Evolutionary conservation across 2,113 vertebrate species (phyloP).

Genomic region (Micronycteris hirsuta): DNA sequence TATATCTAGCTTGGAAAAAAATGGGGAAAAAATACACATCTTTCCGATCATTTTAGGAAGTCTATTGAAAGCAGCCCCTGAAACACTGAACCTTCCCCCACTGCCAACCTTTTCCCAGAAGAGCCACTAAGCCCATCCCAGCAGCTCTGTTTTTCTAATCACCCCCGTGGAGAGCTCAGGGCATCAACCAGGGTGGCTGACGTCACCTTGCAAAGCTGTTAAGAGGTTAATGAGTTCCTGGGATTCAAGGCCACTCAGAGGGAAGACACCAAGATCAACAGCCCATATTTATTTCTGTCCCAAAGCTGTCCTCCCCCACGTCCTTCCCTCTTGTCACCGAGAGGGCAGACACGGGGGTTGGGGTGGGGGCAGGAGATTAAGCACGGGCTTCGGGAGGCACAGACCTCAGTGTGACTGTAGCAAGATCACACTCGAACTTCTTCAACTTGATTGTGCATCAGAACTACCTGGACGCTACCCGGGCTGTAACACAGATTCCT

Average conservation of each 20-base stretch:
- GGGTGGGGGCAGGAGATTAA: neutral
- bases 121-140: neutral
- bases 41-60: neutral
- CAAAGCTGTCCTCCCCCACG: neutral
- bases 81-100: neutral
- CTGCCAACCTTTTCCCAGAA: neutral
- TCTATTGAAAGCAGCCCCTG: neutral
- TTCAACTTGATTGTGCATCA: neutral
- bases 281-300: neutral
- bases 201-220: slow-evolving; percentile 33
- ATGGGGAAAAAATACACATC: neutral
- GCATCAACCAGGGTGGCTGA: neutral
- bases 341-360: neutral
- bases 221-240: slow-evolving; percentile 41
- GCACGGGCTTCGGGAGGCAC: fast-evolving
- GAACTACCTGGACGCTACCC: neutral
- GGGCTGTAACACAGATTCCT: neutral
- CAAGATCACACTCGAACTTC: neutral
- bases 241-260: neutral
- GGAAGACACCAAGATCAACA: neutral
- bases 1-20: neutral
- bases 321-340: neutral
- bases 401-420: neutral
- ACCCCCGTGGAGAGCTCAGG: neutral
- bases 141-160: slow-evolving; percentile 19